phyloP scores from a whole-genome alignment of 2,888 invertebrate species.

The Apodemia zela region DNA sequence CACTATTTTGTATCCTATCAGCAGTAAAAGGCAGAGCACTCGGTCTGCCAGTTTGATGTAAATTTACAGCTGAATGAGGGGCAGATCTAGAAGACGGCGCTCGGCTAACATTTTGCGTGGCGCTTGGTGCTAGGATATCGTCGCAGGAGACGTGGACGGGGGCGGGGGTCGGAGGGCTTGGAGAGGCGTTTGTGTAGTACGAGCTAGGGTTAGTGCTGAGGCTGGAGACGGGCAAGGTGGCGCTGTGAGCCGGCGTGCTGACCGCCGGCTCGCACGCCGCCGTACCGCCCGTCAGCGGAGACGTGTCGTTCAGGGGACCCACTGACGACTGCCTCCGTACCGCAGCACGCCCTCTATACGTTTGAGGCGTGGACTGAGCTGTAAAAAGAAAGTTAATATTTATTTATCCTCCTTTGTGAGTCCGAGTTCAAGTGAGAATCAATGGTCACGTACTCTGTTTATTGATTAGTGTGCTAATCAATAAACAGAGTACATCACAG shows the following conservation, averaged over 20 bases:
- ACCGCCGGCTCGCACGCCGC: slow-evolving; percentile 60
- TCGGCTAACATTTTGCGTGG: slow-evolving; percentile 49
- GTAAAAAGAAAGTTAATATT: slow-evolving; percentile 43
- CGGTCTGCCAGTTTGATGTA: slow-evolving; percentile 66
- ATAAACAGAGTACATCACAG: too few relatives aligned
- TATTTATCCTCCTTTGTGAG: not conserved
- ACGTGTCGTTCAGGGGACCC: slow-evolving; percentile 80
- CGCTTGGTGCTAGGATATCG: slow-evolving; percentile 64
- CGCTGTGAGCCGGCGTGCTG: slow-evolving; percentile 72
- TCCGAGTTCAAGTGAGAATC: not conserved
- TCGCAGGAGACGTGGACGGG: slow-evolving; percentile 71
- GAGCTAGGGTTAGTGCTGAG: slow-evolving; percentile 76
- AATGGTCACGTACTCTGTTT: too few relatives aligned
- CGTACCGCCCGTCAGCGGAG: slow-evolving; percentile 63
- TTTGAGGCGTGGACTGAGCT: slow-evolving; percentile 83
- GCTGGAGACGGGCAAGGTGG: slow-evolving; percentile 77
- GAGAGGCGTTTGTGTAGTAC: slow-evolving; percentile 82
- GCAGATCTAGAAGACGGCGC: slow-evolving; percentile 69
- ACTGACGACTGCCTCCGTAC: slow-evolving; percentile 83
- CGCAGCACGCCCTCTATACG: slow-evolving; percentile 79
- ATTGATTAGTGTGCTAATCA: too few relatives aligned
- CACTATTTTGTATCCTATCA: slow-evolving; percentile 53
- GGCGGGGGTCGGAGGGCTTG: slow-evolving; percentile 77
- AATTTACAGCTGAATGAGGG: slow-evolving; percentile 71
- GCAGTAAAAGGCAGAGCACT: slow-evolving; percentile 55